These are phyloP conservation scores for Xylophagus ater DNA, from an alignment of 2,888 invertebrate genomes.

Conservation along the genomic window DNA sequence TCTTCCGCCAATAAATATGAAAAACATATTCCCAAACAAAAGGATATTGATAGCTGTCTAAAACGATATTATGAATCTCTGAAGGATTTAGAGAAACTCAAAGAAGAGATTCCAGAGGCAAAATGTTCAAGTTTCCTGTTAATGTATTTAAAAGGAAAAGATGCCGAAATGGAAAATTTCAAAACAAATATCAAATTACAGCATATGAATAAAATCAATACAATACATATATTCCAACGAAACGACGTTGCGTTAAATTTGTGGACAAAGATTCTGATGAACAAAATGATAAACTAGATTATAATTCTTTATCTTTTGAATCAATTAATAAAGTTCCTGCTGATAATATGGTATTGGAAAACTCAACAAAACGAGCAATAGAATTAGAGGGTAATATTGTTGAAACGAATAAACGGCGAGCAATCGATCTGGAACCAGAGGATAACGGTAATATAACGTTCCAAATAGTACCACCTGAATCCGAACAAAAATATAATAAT, in stretches of 20 bases:
- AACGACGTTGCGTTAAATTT: constrained; percentile 19
- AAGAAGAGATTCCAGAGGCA: constrained; percentile 28
- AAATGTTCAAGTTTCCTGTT: constrained; percentile 27
- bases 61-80: constrained; percentile 26
- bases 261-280: constrained; percentile 16
- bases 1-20: constrained; percentile 26
- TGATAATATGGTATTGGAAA: neutral
- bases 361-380: neutral
- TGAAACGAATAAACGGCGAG: constrained; percentile 3
- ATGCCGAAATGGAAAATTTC: constrained; percentile 28
- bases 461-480: constrained; percentile 13
- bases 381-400: neutral
- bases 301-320: no score
- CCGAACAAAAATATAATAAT: no score
- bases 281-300: no score
- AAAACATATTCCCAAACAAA: constrained; percentile 27
- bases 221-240: constrained; percentile 27
- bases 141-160: constrained; percentile 30
- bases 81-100: constrained; percentile 27
- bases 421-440: constrained; percentile 20
- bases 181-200: constrained; percentile 28
- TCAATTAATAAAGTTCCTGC: neutral
- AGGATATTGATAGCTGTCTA: constrained; percentile 26
- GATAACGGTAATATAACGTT: constrained; percentile 18
- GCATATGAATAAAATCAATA: constrained; percentile 30